Percentiles rank a stretch among this genome's conserved stretches.
phyloP scores from a whole-genome alignment of 2,113 vertebrate genomes.

The Nothoprocta pentlandii region DNA sequence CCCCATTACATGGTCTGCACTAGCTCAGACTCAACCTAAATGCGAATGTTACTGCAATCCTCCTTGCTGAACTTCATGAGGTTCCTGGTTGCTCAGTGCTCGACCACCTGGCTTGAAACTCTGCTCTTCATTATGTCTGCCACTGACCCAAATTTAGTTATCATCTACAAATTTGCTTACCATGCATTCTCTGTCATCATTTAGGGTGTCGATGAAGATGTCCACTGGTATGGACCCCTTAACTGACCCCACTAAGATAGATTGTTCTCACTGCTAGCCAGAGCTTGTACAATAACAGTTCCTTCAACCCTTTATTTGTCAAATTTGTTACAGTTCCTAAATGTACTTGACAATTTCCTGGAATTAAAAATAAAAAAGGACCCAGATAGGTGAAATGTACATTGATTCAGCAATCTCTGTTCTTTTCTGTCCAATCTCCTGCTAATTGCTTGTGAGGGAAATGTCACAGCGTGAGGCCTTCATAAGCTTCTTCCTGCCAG shows the following conservation, averaged over 20 bases:
- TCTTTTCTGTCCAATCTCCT: slow-evolving; percentile 23
- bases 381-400: not conserved
- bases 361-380: not conserved
- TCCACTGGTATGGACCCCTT: not conserved
- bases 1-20: not conserved
- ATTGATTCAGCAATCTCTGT: slow-evolving; percentile 35
- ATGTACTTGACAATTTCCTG: not conserved
- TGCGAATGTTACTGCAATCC: not conserved
- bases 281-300: not conserved
- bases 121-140: not conserved
- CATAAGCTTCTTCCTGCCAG: slow-evolving; percentile 13
- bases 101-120: not conserved
- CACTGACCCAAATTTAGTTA: not conserved
- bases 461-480: slow-evolving; percentile 39
- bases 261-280: not conserved
- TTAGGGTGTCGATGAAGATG: not conserved
- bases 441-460: slow-evolving; percentile 59
- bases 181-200: not conserved
- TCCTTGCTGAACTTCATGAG: not conserved
- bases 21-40: not conserved
- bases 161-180: not conserved
- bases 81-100: not conserved
- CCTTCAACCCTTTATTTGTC: not conserved
- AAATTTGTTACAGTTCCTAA: not conserved
- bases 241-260: not conserved